A percentile compares a stretch with the other conserved stretches of the same genome.
Conservation (phyloP, 2,797 vertebrate species). For the Harpagifer antarcticus region DNA sequence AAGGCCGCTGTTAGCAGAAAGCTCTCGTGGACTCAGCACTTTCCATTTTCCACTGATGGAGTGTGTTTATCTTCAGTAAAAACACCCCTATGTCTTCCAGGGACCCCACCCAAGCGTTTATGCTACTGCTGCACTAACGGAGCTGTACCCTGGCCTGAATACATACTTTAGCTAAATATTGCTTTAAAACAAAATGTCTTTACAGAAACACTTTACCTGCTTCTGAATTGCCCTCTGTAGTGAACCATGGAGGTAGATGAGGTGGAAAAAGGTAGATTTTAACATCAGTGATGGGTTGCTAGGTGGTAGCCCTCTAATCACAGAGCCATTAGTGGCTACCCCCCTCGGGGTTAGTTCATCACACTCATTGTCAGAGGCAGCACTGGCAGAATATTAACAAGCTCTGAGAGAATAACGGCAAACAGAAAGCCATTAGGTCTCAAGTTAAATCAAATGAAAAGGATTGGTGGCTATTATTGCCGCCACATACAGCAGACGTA, state of each 20-base stretch:
- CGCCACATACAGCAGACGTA: slow-evolving; percentile 10
- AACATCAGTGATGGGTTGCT: slow-evolving; percentile 59
- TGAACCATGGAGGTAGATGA: slow-evolving; percentile 23
- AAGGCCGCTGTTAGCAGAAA: slow-evolving; percentile 62
- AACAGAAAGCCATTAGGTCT: slow-evolving; percentile 46
- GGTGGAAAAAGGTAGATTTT: slow-evolving; percentile 53
- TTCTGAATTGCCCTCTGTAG: not conserved
- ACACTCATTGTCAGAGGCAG: slow-evolving; percentile 24
- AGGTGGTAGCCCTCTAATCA: slow-evolving; percentile 63
- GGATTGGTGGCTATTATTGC: not conserved
- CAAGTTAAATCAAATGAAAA: slow-evolving; percentile 37
- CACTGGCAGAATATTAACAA: slow-evolving; percentile 61
- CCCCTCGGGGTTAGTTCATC: slow-evolving; percentile 39
- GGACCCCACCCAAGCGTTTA: slow-evolving; percentile 12
- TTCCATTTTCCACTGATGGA: slow-evolving; percentile 54
- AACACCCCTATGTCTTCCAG: slow-evolving; percentile 41
- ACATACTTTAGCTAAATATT: not conserved
- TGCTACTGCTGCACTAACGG: slow-evolving; percentile 7
- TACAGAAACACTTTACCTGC: not conserved
- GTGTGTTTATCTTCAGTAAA: slow-evolving; percentile 44
- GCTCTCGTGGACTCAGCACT: slow-evolving; percentile 60
- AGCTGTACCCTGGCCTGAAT: not conserved
- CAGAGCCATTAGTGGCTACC: slow-evolving; percentile 61
- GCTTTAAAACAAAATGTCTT: not conserved
- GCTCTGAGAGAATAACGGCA: slow-evolving; percentile 15